Base-by-base conservation (phyloP, 2,888 invertebrate species). In the Psylliodes chrysocephalus region DNA sequence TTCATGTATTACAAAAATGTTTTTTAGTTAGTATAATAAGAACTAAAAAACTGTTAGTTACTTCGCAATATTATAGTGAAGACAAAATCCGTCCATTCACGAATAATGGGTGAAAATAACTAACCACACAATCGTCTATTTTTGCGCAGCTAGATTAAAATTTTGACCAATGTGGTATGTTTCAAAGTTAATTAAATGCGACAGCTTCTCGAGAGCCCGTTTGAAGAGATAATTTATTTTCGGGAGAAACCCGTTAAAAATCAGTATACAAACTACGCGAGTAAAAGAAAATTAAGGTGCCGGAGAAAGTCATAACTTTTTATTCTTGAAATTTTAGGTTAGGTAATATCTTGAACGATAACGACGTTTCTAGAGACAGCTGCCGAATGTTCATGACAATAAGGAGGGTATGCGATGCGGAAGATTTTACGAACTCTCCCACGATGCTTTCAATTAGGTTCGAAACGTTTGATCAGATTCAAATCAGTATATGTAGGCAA, bases 201-300 rank as follows among this genome's bases (percentile, higher is more conserved):
- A 12, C 15, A 18, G 47, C 47, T 47, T 47, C 25, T n/a, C 12
- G 47, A 14, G 47, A 47, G 8, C 47, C 5, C 47, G 25, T 47
- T 47, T 28, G 22, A 28, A 28, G 12, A 47, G 25, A 47, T 47
- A 47, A 47, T 47, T 22, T 47, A 47, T 47, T 47, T 47, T 47
- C 47, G 47, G 12, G 25, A 14, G n/a, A 28, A 47, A 12, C 8
- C 47, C 47, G 47, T 47, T 47, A 47, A 47, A 47, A 47, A 47
- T 14, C 47, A 14, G 47, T 7, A 28, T 47, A 25, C 47, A 47
- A 22, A 14, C 47, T 12, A n/a, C 8, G 44, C 15, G 18, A 19
- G 19, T 12, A 17, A 6, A 14, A 18, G 44, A 10, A 44, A 17
- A 44, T 44, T 44, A 44, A 19, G 18, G 42, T 18, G 42, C 14